Base-by-base conservation (phyloP, 2,888 invertebrate genomes). In the Pediacus dermestoides region DNA sequence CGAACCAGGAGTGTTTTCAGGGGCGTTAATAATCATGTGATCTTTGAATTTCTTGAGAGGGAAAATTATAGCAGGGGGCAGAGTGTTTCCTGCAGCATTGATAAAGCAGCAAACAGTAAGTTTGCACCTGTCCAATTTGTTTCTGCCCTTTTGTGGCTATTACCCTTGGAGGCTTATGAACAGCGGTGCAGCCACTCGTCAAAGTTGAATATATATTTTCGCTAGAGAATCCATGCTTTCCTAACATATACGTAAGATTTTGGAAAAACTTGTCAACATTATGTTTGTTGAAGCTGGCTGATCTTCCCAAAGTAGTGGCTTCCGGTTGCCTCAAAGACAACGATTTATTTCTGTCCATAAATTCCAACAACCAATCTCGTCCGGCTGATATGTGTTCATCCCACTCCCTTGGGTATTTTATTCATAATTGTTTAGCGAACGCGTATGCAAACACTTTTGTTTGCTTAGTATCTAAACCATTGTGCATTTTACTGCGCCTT, bases 261-360 rank as follows among this genome's bases (percentile, higher is more conserved):
- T 31, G 12, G 3, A 41, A 41, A 33, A 41, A 40, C 7, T 25
- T 25, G 16, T 10, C 16, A 39, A 41, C 41, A 32, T 38, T 40
- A 13, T 23, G 18, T 28, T 40, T 39, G 13, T 41, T 40, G 12
- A 41, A 41, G 7, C 25, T 16, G n/a, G 41, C 18, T 6, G 16
- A 16, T 16, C 33, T 36, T 8, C 16, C 10, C 7, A 36, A 11
- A 16, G 35, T 36, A 36, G 37, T 36, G 8, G 37, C 37, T 16
- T 36, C 37, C n/a, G 37, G 37, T 15, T 36, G 11, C 18, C 37
- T 36, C 10, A 36, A 10, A 8, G 37, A 36, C 8, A 36, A 8
- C 4, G 4, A 8, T 34, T 31, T 31, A 34, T 34, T 34, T 6
- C 35, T 6, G n/a, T 35, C 35, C 34, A 35, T 35, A 14, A 34